A percentile compares a stretch with the other conserved stretches of the same genome.
Conservation (phyloP, 2,797 vertebrate genomes). For the Poeciliopsis infans region DNA sequence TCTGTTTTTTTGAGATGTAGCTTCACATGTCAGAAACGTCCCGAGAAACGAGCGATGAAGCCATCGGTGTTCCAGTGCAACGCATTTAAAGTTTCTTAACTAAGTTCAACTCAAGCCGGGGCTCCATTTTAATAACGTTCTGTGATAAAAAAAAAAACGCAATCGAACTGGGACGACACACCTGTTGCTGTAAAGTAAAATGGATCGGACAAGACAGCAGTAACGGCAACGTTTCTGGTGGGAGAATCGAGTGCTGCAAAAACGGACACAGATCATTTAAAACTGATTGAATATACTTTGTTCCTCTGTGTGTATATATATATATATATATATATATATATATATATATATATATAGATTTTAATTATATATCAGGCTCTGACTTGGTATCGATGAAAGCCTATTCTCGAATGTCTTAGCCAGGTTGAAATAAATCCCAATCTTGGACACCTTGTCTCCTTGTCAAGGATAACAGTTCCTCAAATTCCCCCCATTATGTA, state of each 20-base stretch:
- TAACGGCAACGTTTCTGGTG: neutral
- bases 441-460: constrained; percentile 1
- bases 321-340: neutral
- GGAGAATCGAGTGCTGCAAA: neutral
- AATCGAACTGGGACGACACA: neutral
- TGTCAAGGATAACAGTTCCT: neutral
- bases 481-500: neutral
- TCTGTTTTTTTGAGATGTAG: neutral
- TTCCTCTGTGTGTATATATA: neutral
- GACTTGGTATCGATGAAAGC: neutral
- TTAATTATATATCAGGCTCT: neutral
- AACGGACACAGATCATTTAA: neutral
- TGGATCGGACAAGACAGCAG: neutral
- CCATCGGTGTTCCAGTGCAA: neutral
- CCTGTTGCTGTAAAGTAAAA: neutral
- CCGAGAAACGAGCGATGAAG: neutral
- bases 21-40: neutral
- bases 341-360: neutral
- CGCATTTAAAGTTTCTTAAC: neutral
- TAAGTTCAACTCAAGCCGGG: neutral
- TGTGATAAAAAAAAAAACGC: neutral
- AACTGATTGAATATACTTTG: neutral
- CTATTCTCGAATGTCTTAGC: neutral
- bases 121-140: neutral
- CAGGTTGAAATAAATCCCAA: neutral